Evolutionary conservation across 2,888 invertebrate species (phyloP), one percentile per base, ranked within the genome.

Genomic region (Andrena dorsata): DNA sequence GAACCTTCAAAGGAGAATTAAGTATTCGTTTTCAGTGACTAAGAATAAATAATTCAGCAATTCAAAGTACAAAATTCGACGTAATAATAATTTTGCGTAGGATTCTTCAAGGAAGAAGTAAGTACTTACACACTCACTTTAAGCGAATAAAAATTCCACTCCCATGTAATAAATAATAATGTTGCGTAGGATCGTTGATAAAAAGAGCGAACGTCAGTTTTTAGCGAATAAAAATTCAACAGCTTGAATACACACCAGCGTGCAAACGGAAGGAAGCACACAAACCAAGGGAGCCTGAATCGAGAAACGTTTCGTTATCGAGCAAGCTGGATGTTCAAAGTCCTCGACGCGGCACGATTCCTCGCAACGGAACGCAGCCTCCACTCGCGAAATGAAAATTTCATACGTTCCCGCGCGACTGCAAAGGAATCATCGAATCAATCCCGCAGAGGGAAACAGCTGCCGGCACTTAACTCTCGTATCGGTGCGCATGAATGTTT

Each of bases 401-500:
- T 71, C 63, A 72, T 64, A 26, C 32, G 23, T 35, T 63, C 23
- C 49, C 10, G 30, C 26, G 41, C 49, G 28, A 72, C 49, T 51
- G 51, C 35, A 20, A 20, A 64, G 26, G 65, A 51, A 72, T 64
- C 51, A 53, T 72, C 30, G 72, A 26, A 72, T 72, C 64, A 53
- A 51, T 72, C 51, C 51, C 26, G n/a, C 23, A 51, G 41, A 41
- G 4, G 30, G 49, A 23, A 49, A 63, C 49, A 63, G 49, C 49
- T 30, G 47, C 10, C 41, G 30, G 64, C 65, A 35, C 72, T 72
- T 64, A 64, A 72, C 71, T 23, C 49, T 47, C 16, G 71, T 63
- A 41, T 41, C 64, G 32, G 16, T 3, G 49, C 13, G 63, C 49
- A 63, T 72, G 71, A 72, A 72, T 72, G 32, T 72, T 72, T 72